phyloP scores from a whole-genome alignment of 2,888 invertebrate species.

The Allacma fusca region DNA sequence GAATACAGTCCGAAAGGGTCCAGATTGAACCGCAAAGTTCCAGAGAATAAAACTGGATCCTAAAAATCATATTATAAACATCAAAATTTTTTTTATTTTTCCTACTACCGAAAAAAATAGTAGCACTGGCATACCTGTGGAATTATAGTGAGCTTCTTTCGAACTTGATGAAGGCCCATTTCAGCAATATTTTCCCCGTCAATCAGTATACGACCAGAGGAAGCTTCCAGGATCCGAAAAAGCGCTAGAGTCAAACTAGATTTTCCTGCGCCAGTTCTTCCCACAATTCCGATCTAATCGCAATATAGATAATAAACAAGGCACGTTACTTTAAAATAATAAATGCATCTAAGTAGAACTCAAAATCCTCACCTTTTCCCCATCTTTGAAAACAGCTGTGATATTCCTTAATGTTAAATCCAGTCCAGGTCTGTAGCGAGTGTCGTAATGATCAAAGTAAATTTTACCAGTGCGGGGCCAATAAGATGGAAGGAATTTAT shows the following conservation, averaged over 20 bases:
- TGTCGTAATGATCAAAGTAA: conserved; percentile 65
- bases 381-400: conserved; percentile 63
- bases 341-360: too few species aligned
- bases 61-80: conserved; percentile 58
- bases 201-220: conserved; percentile 75
- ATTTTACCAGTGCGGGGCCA: conserved; percentile 67
- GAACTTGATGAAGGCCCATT: conserved; percentile 84
- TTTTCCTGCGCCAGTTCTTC: conserved; percentile 68
- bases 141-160: conserved; percentile 83
- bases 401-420: conserved; percentile 66
- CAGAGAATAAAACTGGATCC: conserved; percentile 71
- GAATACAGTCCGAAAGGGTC: conserved; percentile 68
- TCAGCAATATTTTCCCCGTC: conserved; percentile 82
- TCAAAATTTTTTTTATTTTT: too few species aligned
- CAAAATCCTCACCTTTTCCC: conserved; percentile 63
- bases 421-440: conserved; percentile 66
- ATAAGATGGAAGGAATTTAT: conserved; percentile 46
- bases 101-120: too few species aligned
- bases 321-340: too few species aligned
- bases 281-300: conserved; percentile 69
- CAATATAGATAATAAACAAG: too few species aligned
- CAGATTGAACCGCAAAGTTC: conserved; percentile 69
- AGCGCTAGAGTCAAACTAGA: conserved; percentile 66
- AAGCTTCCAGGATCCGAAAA: conserved; percentile 88
- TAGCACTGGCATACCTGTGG: conserved; percentile 62